Evolutionary conservation across 2,888 invertebrate species (phyloP).

Genomic region (Tanypteryx hageni): DNA sequence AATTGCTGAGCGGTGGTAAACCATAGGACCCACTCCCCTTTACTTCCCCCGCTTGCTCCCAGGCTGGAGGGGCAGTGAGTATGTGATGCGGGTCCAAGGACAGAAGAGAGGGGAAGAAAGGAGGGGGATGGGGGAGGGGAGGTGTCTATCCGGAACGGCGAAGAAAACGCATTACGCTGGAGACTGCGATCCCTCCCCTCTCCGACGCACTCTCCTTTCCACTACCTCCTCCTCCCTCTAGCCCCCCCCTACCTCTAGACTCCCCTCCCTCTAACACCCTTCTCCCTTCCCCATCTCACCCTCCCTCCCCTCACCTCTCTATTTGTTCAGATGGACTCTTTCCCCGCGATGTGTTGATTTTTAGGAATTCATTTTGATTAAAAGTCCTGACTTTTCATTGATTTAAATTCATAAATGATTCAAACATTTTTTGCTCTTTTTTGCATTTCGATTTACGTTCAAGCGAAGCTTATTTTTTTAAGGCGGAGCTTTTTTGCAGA

Average conservation of each 20-base stretch:
- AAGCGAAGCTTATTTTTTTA: conserved; percentile 17
- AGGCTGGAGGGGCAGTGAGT: neutral
- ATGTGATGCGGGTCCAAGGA: neutral
- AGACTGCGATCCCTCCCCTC: too few relatives aligned
- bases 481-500: conserved; percentile 49
- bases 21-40: neutral
- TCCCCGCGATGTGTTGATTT: conserved; percentile 61
- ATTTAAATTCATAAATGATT: conserved; percentile 64
- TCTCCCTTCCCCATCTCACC: too few relatives aligned
- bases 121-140: neutral
- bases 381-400: conserved; percentile 62
- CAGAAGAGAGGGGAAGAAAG: neutral
- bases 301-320: conserved; percentile 11
- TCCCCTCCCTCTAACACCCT: neutral
- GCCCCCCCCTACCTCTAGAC: neutral
- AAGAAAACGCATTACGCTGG: too few relatives aligned
- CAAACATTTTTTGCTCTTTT: conserved; percentile 51
- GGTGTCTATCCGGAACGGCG: too few relatives aligned
- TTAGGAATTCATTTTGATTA: conserved; percentile 63
- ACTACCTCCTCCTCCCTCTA: neutral
- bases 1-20: conserved; percentile 3
- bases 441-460: conserved; percentile 48
- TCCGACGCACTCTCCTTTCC: too few relatives aligned
- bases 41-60: neutral
- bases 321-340: conserved; percentile 64